These are phyloP conservation scores for Megalurothrips usitatus DNA, from an alignment of 2,888 invertebrate species.

Conservation along the genomic window DNA sequence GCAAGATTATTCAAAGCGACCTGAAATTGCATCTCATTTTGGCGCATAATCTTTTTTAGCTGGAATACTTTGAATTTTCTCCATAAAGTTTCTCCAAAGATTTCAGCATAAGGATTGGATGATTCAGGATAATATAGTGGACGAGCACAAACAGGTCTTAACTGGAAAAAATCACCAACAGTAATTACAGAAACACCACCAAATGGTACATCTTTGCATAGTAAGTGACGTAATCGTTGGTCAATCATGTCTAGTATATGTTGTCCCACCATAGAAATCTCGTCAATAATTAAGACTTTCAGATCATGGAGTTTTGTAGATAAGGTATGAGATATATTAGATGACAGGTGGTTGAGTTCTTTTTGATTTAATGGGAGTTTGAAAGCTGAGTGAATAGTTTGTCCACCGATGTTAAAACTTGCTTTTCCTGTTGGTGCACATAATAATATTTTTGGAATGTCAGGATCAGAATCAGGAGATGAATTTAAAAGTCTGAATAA, in stretches of 20 bases:
- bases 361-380: not conserved
- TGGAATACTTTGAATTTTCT: conserved; percentile 34
- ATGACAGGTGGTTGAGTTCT: no score
- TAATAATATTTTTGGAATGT: conserved; percentile 35
- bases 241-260: conserved; percentile 26
- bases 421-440: conserved; percentile 40
- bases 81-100: conserved; percentile 32
- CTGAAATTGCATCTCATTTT: conserved; percentile 36
- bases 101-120: not conserved
- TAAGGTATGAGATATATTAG: no score
- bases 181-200: conserved; percentile 34
- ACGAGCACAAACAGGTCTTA: conserved; percentile 36
- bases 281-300: conserved; percentile 31
- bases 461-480: conserved; percentile 37
- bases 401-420: conserved; percentile 39
- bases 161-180: conserved; percentile 37
- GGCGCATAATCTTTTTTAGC: conserved; percentile 37
- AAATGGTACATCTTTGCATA: conserved; percentile 32
- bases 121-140: conserved; percentile 30
- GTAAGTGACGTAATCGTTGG: conserved; percentile 34
- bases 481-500: conserved; percentile 38
- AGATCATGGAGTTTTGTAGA: no score
- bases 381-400: conserved; percentile 40
- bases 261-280: conserved; percentile 33
- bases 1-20: conserved; percentile 34